Conservation (phyloP, 2,113 vertebrate species). For the Hippotragus niger region DNA sequence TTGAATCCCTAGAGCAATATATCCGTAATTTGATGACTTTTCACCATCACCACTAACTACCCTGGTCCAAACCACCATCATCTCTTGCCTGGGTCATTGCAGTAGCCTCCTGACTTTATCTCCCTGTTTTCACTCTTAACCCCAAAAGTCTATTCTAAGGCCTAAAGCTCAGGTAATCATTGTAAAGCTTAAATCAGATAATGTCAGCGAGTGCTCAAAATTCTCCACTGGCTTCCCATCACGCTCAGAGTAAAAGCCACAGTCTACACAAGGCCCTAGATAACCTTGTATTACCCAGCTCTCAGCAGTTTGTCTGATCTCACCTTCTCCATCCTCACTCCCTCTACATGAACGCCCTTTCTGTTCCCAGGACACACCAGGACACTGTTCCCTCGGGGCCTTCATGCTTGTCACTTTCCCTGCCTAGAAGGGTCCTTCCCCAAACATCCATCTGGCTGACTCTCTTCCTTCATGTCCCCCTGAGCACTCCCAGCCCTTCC, state of each 20-base stretch:
- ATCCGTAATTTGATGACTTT: not conserved
- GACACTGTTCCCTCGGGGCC: not conserved
- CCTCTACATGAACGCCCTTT: not conserved
- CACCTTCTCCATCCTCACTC: not conserved
- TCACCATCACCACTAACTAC: not conserved
- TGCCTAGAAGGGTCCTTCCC: not conserved
- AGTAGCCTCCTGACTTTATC: not conserved
- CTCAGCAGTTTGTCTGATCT: not conserved
- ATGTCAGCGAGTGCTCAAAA: not conserved
- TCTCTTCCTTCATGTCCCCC: not conserved
- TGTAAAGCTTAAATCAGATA: not conserved
- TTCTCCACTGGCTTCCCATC: not conserved
- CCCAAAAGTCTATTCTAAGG: not conserved
- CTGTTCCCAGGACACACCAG: not conserved
- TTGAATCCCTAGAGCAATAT: not conserved
- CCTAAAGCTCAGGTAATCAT: not conserved
- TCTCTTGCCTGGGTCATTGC: not conserved
- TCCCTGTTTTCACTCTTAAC: not conserved
- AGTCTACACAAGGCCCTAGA: not conserved
- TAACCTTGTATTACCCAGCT: not conserved
- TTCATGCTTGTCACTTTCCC: not conserved
- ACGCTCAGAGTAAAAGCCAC: not conserved
- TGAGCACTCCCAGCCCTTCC: not conserved
- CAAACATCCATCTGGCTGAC: not conserved
- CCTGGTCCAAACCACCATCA: not conserved